Evolutionary conservation across 2,113 vertebrate genomes (phyloP).

Genomic region (Antechinus stuartii): DNA sequence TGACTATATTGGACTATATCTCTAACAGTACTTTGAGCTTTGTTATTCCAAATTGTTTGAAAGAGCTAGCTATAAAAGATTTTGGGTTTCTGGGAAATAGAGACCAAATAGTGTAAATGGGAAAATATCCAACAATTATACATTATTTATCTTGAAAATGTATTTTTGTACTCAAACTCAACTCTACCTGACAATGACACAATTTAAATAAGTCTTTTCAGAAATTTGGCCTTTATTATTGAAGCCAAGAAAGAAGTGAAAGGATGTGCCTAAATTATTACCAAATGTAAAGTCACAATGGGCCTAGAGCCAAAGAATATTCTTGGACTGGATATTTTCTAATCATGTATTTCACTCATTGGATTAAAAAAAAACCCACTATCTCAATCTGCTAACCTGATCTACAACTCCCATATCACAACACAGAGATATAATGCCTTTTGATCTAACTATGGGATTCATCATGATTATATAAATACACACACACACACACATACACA

Average conservation of each 20-base stretch:
- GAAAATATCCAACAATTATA: not conserved
- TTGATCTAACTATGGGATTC: not conserved
- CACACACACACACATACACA: too few relatives aligned
- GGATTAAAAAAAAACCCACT: constrained; percentile 16
- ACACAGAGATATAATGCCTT: not conserved
- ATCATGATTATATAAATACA: not conserved
- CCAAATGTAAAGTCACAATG: not conserved
- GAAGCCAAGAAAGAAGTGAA: constrained; percentile 5
- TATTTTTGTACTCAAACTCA: constrained; percentile 12
- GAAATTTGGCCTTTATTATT: constrained; percentile 8
- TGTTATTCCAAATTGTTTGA: too few relatives aligned
- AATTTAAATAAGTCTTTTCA: constrained; percentile 21
- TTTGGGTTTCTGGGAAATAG: too few relatives aligned
- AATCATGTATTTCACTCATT: constrained; percentile 40
- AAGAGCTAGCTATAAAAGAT: too few relatives aligned
- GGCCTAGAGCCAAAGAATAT: not conserved
- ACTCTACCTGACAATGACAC: not conserved
- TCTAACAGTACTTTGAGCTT: too few relatives aligned
- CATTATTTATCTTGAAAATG: constrained; percentile 38
- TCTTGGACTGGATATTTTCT: constrained; percentile 18
- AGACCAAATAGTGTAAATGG: constrained; percentile 10
- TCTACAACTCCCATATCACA: not conserved
- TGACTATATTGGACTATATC: too few relatives aligned
- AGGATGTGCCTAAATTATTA: not conserved
- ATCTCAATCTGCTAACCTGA: not conserved